Base-by-base conservation (phyloP, 2,797 vertebrate species). In the Setipinna tenuifilis region DNA sequence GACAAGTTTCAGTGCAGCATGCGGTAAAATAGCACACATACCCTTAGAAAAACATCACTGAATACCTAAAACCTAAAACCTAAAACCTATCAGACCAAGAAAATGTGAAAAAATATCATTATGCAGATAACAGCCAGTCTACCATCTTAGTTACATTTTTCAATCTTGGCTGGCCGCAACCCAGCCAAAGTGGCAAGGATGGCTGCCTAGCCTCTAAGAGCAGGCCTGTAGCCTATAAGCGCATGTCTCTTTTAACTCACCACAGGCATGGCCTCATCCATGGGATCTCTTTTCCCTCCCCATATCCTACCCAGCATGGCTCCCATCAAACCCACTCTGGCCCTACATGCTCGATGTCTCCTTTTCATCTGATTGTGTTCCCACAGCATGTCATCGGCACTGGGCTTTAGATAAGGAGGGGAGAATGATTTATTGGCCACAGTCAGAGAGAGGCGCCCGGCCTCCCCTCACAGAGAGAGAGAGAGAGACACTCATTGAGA, bases 341-440 rank as follows among this genome's bases (percentile, higher is more conserved):
- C 83, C 82, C 31, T 84, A 86, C 85, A 84, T 86, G 85, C 81
- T 82, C 85, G 81, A 86, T 82, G 81, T 84, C 84, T 86, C 82
- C 82, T 87, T 88, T 91, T 92, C 87, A 90, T 90, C 88, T 88
- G 85, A 88, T 87, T 86, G 90, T 75, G 61, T 82, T 44, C 84
- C 65, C 68, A 84, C 71, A 35, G 84, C 23, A 57, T 89, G 86
- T 86, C 88, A 86, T 86, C 61, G 23, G 19, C 59, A 81, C 83
- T 87, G 83, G 78, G 82, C 83, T 85, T 87, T 85, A 87, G 87
- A 89, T 90, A 89, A 92, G 84, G 82, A 44, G 48, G 17, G 23
- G 57, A 80, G 85, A 83, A 87, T 88, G 84, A 90, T 90, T 90
- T 89, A 91, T 89, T 87, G 84, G 68, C 62, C 0, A 14, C 83